Base-by-base conservation (phyloP, 2,888 invertebrate genomes). In the Ichneumoninae sp. region DNA sequence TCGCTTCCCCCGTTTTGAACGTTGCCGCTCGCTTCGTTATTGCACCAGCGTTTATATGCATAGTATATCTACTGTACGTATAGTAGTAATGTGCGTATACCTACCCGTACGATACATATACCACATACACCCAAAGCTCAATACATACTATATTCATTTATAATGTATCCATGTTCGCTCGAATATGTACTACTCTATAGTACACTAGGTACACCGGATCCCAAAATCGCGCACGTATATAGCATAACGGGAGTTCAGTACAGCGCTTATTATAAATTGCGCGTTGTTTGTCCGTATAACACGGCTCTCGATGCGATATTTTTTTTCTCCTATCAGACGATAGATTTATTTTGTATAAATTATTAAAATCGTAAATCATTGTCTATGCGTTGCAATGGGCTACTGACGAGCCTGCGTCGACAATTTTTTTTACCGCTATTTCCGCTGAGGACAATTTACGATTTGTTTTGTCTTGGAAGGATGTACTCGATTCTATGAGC, bases 1-100 rank as follows among this genome's bases (percentile, higher is more conserved):
- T 65, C 71, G 73, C 85, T 65, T 71, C 82, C 81, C 68, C 74
- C 84, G 73, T 77, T 84, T 77, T 73, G 77, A 84, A 84, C 73
- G 79, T 80, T 80, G 79, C 79, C 83, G 79, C 77, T 80, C 80
- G 83, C 86, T 86, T 86, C 87, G 85, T 86, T 86, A 86, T 87
- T 86, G 83, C 83, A 82, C 81, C 81, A 71, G 82, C 77, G 81
- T 81, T 75, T 81, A 82, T 83, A 83, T 77, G 82, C 73, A 63
- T 83, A 74, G 52, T 50, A 22, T 19, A 33, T 50, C 60, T 33
- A 74, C 60, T 66, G 65, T 68, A 30, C 36, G n/a, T 60, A 36
- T 60, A 73, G 30, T n/a, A n/a, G 30, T 36, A 22, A 22, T 63
- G 26, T 33, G 26, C 63, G 33, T 33, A 63, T 52, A 54, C 50